These are phyloP conservation scores for Nemopilema nomurai DNA, from an alignment of 30 jellyfish, hydroid and myxozoan genomes.

Conservation along the genomic window DNA sequence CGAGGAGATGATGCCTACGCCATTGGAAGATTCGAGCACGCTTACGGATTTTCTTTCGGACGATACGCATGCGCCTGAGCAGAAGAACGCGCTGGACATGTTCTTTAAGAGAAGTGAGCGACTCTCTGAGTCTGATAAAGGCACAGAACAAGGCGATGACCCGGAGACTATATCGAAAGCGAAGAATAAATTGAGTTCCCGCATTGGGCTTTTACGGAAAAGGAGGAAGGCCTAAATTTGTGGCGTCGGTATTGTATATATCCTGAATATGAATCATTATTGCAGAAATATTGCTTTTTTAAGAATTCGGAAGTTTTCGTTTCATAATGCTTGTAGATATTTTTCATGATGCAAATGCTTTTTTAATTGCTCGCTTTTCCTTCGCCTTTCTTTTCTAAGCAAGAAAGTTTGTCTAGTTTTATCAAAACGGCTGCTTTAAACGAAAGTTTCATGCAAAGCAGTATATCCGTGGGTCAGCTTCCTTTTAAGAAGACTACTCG, in stretches of 20 bases:
- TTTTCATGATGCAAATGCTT: not conserved
- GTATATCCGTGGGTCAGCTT: too few species aligned
- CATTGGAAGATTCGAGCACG: conserved; percentile 22
- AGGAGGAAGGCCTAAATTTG: not conserved
- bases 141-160: not conserved
- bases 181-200: not conserved
- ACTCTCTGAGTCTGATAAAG: conserved; percentile 31
- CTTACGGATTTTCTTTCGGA: conserved; percentile 16
- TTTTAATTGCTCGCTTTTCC: not conserved
- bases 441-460: too few species aligned
- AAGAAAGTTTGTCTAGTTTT: not conserved
- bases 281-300: not conserved
- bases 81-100: conserved; percentile 47
- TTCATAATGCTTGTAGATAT: not conserved
- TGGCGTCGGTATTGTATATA: too few species aligned
- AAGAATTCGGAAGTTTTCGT: not conserved
- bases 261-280: too few species aligned
- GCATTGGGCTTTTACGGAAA: conserved; percentile 3
- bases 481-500: not conserved
- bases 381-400: not conserved
- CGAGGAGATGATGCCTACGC: conserved; percentile 85
- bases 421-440: too few species aligned
- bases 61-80: conserved; percentile 5
- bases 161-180: not conserved
- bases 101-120: conserved; percentile 76